These are phyloP conservation scores for Lucilia sericata DNA, from an alignment of 1,140 invertebrate species.

Conservation along the genomic window DNA sequence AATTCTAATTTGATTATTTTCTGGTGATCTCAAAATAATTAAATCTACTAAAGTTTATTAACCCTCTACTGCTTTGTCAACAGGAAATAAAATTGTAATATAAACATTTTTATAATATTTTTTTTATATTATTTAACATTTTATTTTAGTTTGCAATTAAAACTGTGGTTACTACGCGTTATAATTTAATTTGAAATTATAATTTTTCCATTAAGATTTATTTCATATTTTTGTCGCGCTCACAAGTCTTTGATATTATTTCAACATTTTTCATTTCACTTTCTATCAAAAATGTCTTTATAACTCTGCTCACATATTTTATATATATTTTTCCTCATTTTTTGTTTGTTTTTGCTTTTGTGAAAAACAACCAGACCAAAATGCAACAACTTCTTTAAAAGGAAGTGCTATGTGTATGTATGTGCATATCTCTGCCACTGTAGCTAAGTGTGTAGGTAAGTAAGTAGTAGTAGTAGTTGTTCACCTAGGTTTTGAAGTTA, in stretches of 20 bases:
- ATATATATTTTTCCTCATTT: background rate
- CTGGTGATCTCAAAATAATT: too few species aligned
- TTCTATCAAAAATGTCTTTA: background rate
- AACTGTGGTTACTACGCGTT: background rate
- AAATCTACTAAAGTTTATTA: too few species aligned
- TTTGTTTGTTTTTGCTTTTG: background rate
- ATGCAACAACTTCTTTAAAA: conserved; percentile 5
- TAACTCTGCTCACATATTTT: background rate
- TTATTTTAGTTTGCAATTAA: background rate
- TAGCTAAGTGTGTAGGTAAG: too few species aligned
- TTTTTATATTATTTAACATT: background rate
- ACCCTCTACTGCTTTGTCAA: background rate
- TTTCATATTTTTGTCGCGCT: background rate
- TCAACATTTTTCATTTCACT: conserved; percentile 19
- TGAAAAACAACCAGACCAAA: background rate
- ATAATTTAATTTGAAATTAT: conserved; percentile 13
- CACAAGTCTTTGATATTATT: background rate
- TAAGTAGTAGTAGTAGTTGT: too few species aligned
- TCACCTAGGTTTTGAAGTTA: too few species aligned
- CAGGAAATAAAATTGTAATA: conserved; percentile 19
- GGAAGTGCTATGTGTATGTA: background rate
- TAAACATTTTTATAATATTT: background rate
- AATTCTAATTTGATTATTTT: too few species aligned
- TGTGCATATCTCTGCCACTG: background rate
- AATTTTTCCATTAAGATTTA: background rate